Base-by-base conservation (phyloP, 2,113 vertebrate genomes). In the Ictidomys tridecemlineatus region DNA sequence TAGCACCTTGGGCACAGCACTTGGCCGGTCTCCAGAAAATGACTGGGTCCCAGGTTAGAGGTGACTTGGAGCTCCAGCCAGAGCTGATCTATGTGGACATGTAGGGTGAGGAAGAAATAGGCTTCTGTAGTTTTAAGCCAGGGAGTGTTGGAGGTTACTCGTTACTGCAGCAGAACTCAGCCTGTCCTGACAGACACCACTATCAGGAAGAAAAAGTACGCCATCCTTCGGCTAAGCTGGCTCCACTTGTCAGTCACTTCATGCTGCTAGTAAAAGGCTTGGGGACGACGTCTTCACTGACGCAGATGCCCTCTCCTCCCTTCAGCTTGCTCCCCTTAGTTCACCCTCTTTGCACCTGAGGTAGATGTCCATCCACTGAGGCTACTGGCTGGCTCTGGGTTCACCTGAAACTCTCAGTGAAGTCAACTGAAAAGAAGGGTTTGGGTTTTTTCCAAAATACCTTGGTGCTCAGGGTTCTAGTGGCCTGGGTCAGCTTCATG, bases 401-500 rank as follows among this genome's bases (percentile, higher is more conserved):
- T 89, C 39, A 17, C 77, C 30, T 72, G 82, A 61, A 80, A 74
- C 82, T 77, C 51, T 84, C n/a, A 37, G 45, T 20, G 53, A 80
- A n/a, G 58, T 37, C 51, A 45, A 1, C 2, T 32, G 61, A 18
- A 45, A 58, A 76, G 42, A 72, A 63, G 8, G 3, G 24, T 96
- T 80, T 26, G 32, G 45, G 45, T 9, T 89, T 85, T 45, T 84
- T 28, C 28, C 8, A 56, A 61, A 61, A 61, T 79, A 5, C 11
- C 0, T 8, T 48, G 48, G 22, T 37, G 14, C 30, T 48, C 1
- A 0, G 10, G 28, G 24, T 72, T 56, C 8, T 42, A n/a, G 24
- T 0, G 30, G 30, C 65, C 42, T 63, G 9, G 58, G 28, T 3
- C 13, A 0, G 12, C 37, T 7, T 63, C 4, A 48, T 13, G 61